Percentiles rank a stretch among this genome's conserved stretches.
Evolutionary conservation across 2,113 vertebrate genomes (phyloP).

Genomic region (Calidris pugnax): DNA sequence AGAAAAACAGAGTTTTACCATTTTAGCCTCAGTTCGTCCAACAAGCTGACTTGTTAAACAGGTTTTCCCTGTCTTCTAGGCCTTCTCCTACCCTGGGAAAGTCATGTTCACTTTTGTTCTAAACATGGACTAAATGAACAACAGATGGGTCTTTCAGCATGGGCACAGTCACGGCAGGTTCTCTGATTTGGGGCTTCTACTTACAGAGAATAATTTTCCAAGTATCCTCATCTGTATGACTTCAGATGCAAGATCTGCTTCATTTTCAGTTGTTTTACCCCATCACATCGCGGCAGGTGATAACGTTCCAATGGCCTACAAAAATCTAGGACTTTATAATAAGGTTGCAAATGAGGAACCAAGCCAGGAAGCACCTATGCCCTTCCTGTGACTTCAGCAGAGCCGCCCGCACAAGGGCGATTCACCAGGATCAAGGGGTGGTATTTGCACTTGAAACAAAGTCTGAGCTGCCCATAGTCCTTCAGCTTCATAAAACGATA

Average conservation of each 20-base stretch:
- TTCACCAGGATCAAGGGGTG: background rate
- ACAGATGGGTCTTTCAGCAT: background rate
- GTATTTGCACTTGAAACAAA: slow-evolving; percentile 14
- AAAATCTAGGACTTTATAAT: background rate
- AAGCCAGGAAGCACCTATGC: background rate
- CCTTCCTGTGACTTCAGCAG: background rate
- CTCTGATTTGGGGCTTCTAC: background rate
- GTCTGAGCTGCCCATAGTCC: background rate
- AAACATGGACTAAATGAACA: background rate
- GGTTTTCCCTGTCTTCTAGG: background rate
- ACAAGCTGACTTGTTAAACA: background rate
- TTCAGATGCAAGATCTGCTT: background rate
- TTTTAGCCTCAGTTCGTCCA: background rate
- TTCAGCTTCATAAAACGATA: background rate
- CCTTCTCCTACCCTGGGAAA: background rate
- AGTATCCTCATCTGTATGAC: background rate
- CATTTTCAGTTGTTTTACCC: background rate
- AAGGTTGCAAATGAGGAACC: background rate
- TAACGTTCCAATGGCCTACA: accelerated
- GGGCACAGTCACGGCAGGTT: background rate
- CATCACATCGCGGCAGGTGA: background rate
- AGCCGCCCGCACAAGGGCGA: background rate
- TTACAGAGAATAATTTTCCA: background rate
- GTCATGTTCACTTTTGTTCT: background rate
- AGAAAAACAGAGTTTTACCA: background rate